A percentile compares a stretch with the other conserved stretches of the same genome.
These are phyloP conservation scores for Pangasius krempfi DNA, from an alignment of 2,797 vertebrate genomes.

Conservation along the genomic window DNA sequence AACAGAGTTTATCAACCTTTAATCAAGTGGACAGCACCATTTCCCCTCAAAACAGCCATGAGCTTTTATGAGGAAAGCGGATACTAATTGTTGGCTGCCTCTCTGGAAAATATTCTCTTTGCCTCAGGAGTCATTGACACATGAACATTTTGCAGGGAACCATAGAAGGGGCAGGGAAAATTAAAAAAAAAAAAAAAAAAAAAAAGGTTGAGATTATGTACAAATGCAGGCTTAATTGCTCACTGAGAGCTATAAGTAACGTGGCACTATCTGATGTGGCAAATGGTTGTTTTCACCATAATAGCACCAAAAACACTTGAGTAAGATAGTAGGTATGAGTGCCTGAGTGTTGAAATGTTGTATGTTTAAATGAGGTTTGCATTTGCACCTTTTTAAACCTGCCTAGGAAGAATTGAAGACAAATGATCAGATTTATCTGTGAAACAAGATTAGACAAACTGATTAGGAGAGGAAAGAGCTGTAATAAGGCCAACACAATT, in stretches of 20 bases:
- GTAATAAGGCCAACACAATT: background rate
- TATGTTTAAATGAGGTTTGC: background rate
- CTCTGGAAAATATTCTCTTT: conserved; percentile 40
- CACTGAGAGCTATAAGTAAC: background rate
- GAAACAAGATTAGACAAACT: background rate
- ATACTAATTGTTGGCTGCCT: conserved; percentile 34
- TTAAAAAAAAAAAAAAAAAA: too few species aligned
- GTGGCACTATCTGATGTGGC: background rate
- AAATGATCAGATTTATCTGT: background rate
- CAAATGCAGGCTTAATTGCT: background rate
- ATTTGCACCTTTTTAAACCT: background rate
- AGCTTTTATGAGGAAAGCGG: conserved; percentile 24
- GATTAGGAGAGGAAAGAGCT: background rate
- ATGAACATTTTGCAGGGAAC: conserved; percentile 25
- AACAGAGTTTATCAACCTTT: conserved; percentile 25
- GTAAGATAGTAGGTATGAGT: background rate
- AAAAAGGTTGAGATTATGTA: background rate
- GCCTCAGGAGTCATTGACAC: conserved; percentile 42
- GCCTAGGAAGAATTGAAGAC: background rate
- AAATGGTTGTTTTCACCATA: background rate
- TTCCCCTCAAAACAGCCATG: conserved; percentile 8
- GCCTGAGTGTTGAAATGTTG: background rate
- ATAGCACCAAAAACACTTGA: background rate
- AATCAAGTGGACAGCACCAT: conserved; percentile 33
- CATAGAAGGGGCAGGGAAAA: background rate